Base-by-base conservation (phyloP, 2,888 invertebrate genomes). In the Chaetoderma sp. region DNA sequence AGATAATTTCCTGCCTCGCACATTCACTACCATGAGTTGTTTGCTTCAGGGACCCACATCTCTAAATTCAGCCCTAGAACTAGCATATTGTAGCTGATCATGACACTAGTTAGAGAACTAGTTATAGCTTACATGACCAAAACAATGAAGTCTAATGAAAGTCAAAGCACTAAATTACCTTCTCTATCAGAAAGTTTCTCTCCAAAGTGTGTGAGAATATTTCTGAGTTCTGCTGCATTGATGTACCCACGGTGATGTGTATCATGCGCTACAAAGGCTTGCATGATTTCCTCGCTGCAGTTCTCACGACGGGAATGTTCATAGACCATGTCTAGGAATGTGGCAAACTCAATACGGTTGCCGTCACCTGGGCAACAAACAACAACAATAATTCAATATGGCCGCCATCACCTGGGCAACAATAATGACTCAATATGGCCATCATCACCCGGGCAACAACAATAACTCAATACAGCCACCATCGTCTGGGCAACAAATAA, bases 241-340 rank as follows among this genome's bases (percentile, higher is more conserved):
- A 96, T 92, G 1, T 90, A 89, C 2, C 88, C 87, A 61, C 88
- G 91, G 28, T 74, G 79, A 33, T 74, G 67, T 8, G 39, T 65
- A 63, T 86, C 97, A 10, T 92, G 94, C 0, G 96, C 95, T 83
- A 91, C 91, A 86, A 98, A 97, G 0, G 96, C 97, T 57, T 93
- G 93, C 56, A 95, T 84, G 65, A 94, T 92, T 89, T 95, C 94
- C 77, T 90, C 90, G 0, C 94, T 93, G 16, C 94, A 88, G 79
- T 94, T 92, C 83, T 96, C 95, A 91, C 89, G 30, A 93, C 94
- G 85, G 25, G 80, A 83, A 70, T 97, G 96, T 61, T 93, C 91
- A 83, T 97, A 95, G 94, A 97, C 95, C 1, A 96, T 94, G 83
- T 97, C 96, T 52, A 98, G 87, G 82, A 98, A 97, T 80, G 96